A percentile compares a stretch with the other conserved stretches of the same genome.
Evolutionary conservation across 2,113 vertebrate species (phyloP).

Genomic region (Pycnonotus jocosus): DNA sequence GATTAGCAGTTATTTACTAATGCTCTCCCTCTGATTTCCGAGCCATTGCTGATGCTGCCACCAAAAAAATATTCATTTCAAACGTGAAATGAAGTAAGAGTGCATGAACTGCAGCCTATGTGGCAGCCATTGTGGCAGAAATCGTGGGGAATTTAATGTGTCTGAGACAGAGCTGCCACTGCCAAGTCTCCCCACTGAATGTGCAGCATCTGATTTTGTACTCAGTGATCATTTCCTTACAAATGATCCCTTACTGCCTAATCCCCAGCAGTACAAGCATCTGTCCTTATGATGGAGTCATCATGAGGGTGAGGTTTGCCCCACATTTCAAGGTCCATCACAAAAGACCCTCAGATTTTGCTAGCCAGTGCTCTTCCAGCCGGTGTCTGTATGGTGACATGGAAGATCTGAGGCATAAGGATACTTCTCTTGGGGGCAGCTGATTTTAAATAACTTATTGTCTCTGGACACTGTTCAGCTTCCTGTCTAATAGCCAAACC

Average conservation of each 20-base stretch:
- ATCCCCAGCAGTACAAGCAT: background rate
- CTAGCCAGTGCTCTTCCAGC: background rate
- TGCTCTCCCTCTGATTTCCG: background rate
- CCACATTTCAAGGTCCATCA: background rate
- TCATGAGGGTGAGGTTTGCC: background rate
- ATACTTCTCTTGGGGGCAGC: background rate
- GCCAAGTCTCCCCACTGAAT: background rate
- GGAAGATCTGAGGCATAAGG: background rate
- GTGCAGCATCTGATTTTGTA: background rate
- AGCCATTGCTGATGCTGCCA: conserved; percentile 1
- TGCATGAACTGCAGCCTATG: background rate
- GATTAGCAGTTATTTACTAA: conserved; percentile 42
- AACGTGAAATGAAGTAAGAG: background rate
- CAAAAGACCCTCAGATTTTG: background rate
- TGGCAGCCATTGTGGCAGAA: background rate
- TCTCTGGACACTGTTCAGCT: background rate
- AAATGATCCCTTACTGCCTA: background rate
- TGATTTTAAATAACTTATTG: background rate
- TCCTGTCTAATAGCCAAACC: background rate
- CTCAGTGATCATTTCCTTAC: background rate
- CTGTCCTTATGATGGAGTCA: background rate
- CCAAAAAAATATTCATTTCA: conserved; percentile 37
- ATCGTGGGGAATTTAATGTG: background rate
- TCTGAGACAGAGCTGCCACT: background rate
- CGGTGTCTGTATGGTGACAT: background rate